Evolutionary conservation across 2,888 invertebrate species (phyloP).

Genomic region (Leistus spinibarbis): DNA sequence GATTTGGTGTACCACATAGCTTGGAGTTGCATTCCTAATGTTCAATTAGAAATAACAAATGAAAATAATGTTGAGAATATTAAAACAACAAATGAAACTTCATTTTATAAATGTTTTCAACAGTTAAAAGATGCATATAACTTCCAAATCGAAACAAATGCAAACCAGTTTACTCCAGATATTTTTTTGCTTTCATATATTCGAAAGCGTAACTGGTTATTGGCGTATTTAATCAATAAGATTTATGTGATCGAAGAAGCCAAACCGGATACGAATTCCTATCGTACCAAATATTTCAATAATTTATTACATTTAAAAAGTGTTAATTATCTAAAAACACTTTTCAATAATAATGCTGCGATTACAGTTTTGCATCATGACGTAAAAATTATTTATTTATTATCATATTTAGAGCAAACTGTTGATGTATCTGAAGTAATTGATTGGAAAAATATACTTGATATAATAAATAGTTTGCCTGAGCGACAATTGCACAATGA

Average conservation of each 20-base stretch:
- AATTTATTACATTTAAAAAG: constrained; percentile 65
- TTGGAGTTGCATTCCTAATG: constrained; percentile 73
- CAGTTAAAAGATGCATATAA: constrained; percentile 15
- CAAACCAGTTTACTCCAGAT: constrained; percentile 57
- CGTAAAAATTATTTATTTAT: constrained; percentile 60
- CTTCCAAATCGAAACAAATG: constrained; percentile 40
- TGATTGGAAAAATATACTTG: constrained; percentile 55
- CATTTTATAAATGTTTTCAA: neutral
- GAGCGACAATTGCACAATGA: constrained; percentile 62
- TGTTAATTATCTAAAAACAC: constrained; percentile 60
- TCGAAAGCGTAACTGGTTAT: constrained; percentile 69
- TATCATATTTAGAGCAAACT: constrained; percentile 57
- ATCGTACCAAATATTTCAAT: constrained; percentile 64
- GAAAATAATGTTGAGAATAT: constrained; percentile 51
- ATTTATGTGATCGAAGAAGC: constrained; percentile 64
- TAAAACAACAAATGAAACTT: neutral
- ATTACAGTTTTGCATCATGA: constrained; percentile 66
- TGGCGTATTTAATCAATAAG: constrained; percentile 71
- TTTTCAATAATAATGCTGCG: constrained; percentile 65
- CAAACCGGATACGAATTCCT: constrained; percentile 61
- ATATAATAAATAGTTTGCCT: constrained; percentile 64
- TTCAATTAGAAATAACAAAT: constrained; percentile 57
- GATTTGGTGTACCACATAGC: constrained; percentile 77
- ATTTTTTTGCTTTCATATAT: constrained; percentile 66
- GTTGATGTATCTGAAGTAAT: constrained; percentile 43